These are phyloP conservation scores for Dysdera silvatica DNA, from an alignment of 1,140 invertebrate genomes.

Conservation along the genomic window DNA sequence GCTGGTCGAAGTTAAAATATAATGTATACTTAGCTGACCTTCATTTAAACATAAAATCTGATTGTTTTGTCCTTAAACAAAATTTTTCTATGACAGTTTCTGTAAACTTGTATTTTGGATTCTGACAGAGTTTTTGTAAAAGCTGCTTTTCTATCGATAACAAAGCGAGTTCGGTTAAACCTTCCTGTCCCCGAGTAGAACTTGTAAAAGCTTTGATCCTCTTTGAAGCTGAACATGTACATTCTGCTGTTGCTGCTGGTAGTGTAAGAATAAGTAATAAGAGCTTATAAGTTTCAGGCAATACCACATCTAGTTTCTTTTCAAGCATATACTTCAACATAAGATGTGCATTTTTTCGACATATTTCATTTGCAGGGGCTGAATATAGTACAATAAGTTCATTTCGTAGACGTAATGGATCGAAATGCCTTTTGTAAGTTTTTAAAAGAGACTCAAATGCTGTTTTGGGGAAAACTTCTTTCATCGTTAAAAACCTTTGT, in stretches of 20 bases:
- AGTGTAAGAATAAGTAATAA: background rate
- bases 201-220: background rate
- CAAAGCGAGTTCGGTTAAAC: background rate
- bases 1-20: too few species aligned
- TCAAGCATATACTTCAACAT: background rate
- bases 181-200: background rate
- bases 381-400: background rate
- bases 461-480: background rate
- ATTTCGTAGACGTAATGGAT: background rate
- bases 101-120: too few species aligned
- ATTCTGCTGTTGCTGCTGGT: background rate
- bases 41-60: too few species aligned
- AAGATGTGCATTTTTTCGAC: background rate
- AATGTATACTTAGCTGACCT: too few species aligned
- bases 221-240: background rate
- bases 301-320: background rate
- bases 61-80: too few species aligned
- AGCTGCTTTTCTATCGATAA: too few species aligned
- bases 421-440: background rate
- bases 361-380: background rate
- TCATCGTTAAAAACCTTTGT: background rate
- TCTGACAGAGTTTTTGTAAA: too few species aligned
- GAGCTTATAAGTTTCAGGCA: background rate
- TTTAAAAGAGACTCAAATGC: background rate
- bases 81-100: too few species aligned